These are phyloP conservation scores for Xerus rutilus DNA, from an alignment of 2,797 vertebrate genomes.

Conservation along the genomic window DNA sequence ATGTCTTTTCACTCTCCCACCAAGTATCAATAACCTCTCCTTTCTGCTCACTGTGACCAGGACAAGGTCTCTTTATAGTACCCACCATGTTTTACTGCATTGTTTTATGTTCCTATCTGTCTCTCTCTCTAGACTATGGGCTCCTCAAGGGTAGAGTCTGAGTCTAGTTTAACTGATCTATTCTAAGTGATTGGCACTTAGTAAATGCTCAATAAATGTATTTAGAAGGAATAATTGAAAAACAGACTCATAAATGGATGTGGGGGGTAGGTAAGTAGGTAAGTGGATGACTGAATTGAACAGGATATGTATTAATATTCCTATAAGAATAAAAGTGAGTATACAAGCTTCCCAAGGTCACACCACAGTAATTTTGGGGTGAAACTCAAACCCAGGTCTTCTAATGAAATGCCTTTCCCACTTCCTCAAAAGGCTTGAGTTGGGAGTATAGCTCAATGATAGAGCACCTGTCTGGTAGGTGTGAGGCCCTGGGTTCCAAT, in stretches of 20 bases:
- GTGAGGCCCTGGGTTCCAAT: neutral
- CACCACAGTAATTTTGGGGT: neutral
- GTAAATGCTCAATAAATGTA: neutral
- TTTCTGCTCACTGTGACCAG: neutral
- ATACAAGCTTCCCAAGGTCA: neutral
- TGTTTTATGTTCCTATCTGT: neutral
- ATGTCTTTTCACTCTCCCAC: neutral
- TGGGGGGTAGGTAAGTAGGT: no score
- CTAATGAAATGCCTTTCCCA: neutral
- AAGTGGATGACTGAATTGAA: neutral
- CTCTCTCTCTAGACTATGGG: neutral
- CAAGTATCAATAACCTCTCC: neutral
- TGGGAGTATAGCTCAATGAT: neutral
- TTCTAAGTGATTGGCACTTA: neutral
- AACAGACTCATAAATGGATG: neutral
- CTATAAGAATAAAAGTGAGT: conserved; percentile 14
- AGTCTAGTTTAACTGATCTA: neutral
- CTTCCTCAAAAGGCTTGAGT: neutral
- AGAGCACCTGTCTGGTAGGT: neutral
- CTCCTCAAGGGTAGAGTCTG: neutral
- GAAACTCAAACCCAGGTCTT: conserved; percentile 45
- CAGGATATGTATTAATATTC: neutral
- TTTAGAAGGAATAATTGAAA: neutral
- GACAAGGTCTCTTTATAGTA: neutral
- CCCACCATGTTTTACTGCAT: neutral